These are phyloP conservation scores for Esox masquinongy DNA, from an alignment of 2,797 vertebrate species.

Conservation along the genomic window DNA sequence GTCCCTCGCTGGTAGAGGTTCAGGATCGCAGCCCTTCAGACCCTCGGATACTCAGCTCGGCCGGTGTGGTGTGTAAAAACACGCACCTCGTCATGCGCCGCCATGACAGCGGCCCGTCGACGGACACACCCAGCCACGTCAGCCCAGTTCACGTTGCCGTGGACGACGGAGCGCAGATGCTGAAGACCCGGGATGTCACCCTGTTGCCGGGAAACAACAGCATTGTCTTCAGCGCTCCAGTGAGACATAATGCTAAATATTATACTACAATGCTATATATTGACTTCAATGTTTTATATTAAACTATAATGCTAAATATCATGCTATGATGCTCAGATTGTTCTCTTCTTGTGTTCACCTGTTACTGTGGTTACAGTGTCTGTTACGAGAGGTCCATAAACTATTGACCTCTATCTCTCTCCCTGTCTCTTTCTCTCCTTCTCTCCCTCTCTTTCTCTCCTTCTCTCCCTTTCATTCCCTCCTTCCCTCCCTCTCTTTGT, in stretches of 20 bases:
- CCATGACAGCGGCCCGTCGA: constrained; percentile 78
- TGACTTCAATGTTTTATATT: no score
- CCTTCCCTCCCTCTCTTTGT: neutral
- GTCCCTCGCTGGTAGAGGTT: constrained; percentile 77
- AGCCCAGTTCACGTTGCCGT: constrained; percentile 65
- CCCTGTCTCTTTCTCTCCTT: neutral
- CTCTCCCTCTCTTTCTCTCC: neutral
- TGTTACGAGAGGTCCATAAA: neutral
- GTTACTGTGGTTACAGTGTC: neutral
- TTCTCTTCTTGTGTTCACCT: neutral
- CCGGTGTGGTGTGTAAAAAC: constrained; percentile 91
- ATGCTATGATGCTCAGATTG: neutral
- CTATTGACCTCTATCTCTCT: neutral
- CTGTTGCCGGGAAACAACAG: constrained; percentile 88
- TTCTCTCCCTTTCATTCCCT: neutral
- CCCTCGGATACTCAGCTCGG: constrained; percentile 78
- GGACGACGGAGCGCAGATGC: constrained; percentile 82
- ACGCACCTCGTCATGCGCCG: constrained; percentile 87
- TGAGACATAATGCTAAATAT: constrained; percentile 53
- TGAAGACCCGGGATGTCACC: constrained; percentile 78
- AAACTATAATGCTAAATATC: no score
- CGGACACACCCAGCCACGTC: constrained; percentile 70
- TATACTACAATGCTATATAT: no score
- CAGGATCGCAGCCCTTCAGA: constrained; percentile 91
- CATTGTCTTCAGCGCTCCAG: constrained; percentile 85